Evolutionary conservation across 1,140 invertebrate genomes (phyloP).

Genomic region (Ditylenchus dipsaci): DNA sequence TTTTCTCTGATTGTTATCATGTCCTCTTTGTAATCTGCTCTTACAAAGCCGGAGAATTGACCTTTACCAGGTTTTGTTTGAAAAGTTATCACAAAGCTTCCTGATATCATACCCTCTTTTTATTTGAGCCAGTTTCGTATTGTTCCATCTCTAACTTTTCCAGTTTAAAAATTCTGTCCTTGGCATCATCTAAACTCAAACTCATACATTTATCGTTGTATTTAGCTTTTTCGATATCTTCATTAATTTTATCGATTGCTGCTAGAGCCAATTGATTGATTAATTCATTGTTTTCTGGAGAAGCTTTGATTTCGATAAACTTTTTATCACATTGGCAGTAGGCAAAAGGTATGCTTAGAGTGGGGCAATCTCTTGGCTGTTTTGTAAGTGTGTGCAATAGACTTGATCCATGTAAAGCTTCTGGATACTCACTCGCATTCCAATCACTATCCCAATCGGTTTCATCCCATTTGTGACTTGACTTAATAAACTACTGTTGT

Average conservation of each 20-base stretch:
- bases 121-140: neutral
- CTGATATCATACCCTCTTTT: neutral
- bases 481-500: no score
- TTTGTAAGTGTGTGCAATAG: neutral
- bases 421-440: neutral
- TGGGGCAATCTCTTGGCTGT: neutral
- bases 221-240: neutral
- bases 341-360: no score
- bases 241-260: neutral
- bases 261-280: neutral
- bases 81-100: neutral
- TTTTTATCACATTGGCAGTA: neutral
- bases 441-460: neutral
- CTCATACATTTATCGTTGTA: neutral
- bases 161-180: no score
- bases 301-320: neutral
- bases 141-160: neutral
- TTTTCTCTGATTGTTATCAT: no score
- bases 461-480: neutral
- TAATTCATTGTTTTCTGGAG: neutral
- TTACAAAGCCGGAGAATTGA: neutral
- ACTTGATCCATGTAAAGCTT: no score
- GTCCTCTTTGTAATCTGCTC: neutral
- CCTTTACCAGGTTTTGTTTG: neutral
- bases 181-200: neutral